Base-by-base conservation (phyloP, 2,888 invertebrate genomes). In the Tortrix viridana region DNA sequence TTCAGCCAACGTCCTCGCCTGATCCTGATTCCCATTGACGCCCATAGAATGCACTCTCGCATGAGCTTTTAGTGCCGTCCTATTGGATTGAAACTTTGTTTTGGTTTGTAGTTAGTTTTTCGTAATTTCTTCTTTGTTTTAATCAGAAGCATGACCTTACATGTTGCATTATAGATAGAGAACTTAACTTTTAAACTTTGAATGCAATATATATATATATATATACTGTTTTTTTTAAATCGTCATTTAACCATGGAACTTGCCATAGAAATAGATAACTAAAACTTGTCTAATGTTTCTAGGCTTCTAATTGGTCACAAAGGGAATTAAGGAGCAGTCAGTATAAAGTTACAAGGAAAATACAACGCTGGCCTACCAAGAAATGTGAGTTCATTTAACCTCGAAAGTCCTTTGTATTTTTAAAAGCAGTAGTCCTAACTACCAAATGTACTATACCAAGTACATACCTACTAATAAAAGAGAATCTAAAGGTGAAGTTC, bases 261-360 rank as follows among this genome's bases (percentile, higher is more conserved):
- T n/a, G 22, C 22, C 14, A 2, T 6, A 20, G n/a, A 23, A 26
- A 38, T 19, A 19, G 50, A 60, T 43, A 26, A 60, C 37, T 53
- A 22, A 43, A 19, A 38, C 41, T 59, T 50, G 38, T 32, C 46
- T 56, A 23, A 43, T 61, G 60, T 61, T 80, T 84, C 64, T 75
- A 90, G 89, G 82, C 81, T 70, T 77, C 86, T 47, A 90, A 86
- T 75, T 90, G 88, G 88, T 82, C 89, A 32, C 88, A 85, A 47
- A 75, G 92, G 18, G 92, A 92, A 73, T 75, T 92, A 56, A 80
- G 92, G 59, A 92, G 92, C 75, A 85, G 87, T 71, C 91, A 90
- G 67, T 92, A 88, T 71, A 90, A 92, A 75, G 92, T 92, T n/a
- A 84, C 89, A 47, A 86, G 92, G 67, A 92, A 89, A 69, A 89